These are phyloP conservation scores for Oenanthe melanoleuca DNA, from an alignment of 2,113 vertebrate genomes.

Conservation along the genomic window DNA sequence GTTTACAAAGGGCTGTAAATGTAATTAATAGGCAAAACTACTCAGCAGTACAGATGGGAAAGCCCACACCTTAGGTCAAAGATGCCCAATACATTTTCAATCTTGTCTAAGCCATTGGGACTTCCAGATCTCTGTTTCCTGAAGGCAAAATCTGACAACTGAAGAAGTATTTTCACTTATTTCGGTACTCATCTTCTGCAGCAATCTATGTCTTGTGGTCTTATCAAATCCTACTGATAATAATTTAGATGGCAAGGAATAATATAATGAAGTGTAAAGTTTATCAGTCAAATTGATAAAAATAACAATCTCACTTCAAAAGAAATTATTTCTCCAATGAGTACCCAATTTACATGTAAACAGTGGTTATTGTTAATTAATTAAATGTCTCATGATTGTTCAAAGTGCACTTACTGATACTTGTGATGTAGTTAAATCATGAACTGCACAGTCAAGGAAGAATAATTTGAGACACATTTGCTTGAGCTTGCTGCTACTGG, in stretches of 20 bases:
- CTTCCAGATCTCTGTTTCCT: background rate
- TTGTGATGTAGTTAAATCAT: background rate
- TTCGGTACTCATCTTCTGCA: background rate
- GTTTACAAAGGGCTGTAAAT: background rate
- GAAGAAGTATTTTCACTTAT: background rate
- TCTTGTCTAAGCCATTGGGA: background rate
- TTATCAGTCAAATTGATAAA: slow-evolving; percentile 20
- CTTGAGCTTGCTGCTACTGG: background rate
- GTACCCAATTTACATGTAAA: slow-evolving; percentile 35
- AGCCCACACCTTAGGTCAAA: background rate
- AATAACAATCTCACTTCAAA: background rate
- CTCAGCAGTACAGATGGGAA: background rate
- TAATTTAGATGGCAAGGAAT: background rate
- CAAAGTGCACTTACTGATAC: background rate
- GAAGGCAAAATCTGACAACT: background rate
- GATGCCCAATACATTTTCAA: background rate
- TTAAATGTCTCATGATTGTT: slow-evolving; percentile 5
- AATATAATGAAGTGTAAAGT: background rate
- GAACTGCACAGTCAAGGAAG: background rate
- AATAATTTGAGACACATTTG: background rate
- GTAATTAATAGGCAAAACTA: background rate
- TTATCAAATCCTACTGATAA: background rate
- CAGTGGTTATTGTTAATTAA: background rate
- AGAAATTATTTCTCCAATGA: background rate
- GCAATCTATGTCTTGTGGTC: background rate